Evolutionary conservation across 2,797 vertebrate species (phyloP), one percentile per base, ranked within the genome.

Genomic region (Lithobates pipiens): DNA sequence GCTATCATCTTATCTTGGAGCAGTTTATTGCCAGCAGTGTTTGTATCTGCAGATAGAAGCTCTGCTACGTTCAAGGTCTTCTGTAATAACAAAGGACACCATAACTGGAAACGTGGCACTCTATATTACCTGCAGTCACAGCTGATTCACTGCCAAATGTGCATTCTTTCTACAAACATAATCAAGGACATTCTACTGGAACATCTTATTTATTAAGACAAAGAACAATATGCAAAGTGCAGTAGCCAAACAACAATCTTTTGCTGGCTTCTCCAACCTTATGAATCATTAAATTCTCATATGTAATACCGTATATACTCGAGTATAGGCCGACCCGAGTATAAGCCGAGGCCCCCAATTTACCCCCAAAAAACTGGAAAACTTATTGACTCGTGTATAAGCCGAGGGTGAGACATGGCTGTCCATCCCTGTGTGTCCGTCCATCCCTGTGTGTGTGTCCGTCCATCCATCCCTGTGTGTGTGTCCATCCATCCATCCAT

Each of bases 21-120:
- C 13, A 6, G 13, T 78, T 68, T 78, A 78, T 78, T 78, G 36
- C 25, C 25, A n/a, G 21, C 18, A 13, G 21, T 61, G 54, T 78
- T 39, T 46, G 44, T 77, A 67, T 42, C 75, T 61, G 50, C 8
- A 76, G 75, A 23, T 61, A 39, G 29, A 23, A 13, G 54, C 76
- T 36, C 69, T 23, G 34, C 10, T 78, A 18, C 3, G 63, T 67
- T 78, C 63, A 69, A 69, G 77, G 63, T 79, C 77, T 79, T 32
- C 11, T 46, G n/a, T 23, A 61, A 46, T 29, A 69, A 27, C 23
- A 67, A 46, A 27, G 23, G 25, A 27, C 21, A 78, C 18, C 63
- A 79, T 69, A 46, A 46, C 16, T 46, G 42, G 63, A 69, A 27
- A 69, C 42, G 13, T 79, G 39, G 63, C 39, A 44, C 23, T 44